A percentile compares a stretch with the other conserved stretches of the same genome.
Conservation (phyloP, 2,888 invertebrate genomes). For the Disparrhopalites patrizii region DNA sequence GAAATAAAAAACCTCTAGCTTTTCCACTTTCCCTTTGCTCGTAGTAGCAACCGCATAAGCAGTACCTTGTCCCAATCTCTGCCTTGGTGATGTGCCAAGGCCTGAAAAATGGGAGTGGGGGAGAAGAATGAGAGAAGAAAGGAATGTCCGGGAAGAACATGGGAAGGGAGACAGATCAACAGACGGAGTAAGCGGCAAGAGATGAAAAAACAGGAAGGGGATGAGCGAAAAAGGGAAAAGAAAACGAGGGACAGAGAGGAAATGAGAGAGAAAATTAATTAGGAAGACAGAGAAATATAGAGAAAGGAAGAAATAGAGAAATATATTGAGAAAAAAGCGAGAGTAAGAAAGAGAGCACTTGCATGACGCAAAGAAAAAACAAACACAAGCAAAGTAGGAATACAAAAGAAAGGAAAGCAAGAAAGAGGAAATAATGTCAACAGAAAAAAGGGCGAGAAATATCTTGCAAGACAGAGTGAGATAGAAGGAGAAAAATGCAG, state of each 20-base stretch:
- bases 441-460: too few species aligned
- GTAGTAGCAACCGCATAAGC: background rate
- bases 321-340: too few species aligned
- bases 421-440: too few species aligned
- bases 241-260: too few species aligned
- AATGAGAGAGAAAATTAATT: too few species aligned
- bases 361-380: too few species aligned
- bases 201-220: too few species aligned
- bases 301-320: background rate
- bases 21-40: background rate
- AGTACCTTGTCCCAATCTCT: background rate
- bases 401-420: too few species aligned
- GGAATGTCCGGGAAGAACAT: background rate
- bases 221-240: too few species aligned
- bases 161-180: background rate
- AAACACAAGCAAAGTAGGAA: background rate
- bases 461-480: background rate
- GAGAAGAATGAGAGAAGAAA: background rate
- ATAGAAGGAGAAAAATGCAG: background rate
- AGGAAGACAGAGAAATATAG: background rate
- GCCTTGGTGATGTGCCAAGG: constrained; percentile 34
- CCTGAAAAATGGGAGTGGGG: background rate
- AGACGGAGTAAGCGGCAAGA: too few species aligned
- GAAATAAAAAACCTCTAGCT: background rate
- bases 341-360: too few species aligned